Percentiles rank a stretch among this genome's conserved stretches.
phyloP scores from a whole-genome alignment of 35 echinoderm and acorn worm genomes.

The Chiridota heheva region DNA sequence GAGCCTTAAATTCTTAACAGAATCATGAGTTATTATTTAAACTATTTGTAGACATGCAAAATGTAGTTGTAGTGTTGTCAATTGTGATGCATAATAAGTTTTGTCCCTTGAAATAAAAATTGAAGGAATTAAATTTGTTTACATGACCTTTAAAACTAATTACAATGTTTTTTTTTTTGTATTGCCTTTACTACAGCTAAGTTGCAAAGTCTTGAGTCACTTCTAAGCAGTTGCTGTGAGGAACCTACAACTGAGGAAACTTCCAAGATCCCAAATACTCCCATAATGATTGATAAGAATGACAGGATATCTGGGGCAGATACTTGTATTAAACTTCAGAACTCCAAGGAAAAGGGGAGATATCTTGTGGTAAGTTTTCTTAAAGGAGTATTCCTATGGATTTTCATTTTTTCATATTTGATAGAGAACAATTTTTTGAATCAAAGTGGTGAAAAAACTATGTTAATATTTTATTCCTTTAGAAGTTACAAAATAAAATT shows the following conservation, averaged over 20 bases:
- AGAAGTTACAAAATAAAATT: background rate
- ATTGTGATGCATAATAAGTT: too few relatives aligned
- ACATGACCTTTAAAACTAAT: background rate
- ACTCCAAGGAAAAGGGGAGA: conserved; percentile 41
- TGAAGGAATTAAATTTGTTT: background rate
- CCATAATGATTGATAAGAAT: background rate
- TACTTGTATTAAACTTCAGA: conserved; percentile 11
- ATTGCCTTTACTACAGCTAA: background rate
- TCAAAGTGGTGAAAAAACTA: background rate
- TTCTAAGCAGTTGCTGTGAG: background rate
- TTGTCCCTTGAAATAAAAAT: too few relatives aligned
- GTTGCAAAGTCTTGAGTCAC: background rate
- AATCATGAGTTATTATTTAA: too few relatives aligned
- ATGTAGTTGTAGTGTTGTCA: too few relatives aligned
- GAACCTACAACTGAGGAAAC: background rate
- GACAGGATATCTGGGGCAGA: background rate
- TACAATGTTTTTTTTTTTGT: background rate
- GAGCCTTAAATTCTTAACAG: too few relatives aligned
- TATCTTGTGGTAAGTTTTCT: conserved; percentile 61
- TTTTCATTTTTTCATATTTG: background rate
- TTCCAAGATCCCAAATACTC: background rate
- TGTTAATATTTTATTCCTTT: background rate
- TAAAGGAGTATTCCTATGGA: background rate
- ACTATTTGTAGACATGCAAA: too few relatives aligned
- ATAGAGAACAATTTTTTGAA: background rate